phyloP scores from a whole-genome alignment of 2,113 vertebrate genomes.

The Petrocephalus zakoni region DNA sequence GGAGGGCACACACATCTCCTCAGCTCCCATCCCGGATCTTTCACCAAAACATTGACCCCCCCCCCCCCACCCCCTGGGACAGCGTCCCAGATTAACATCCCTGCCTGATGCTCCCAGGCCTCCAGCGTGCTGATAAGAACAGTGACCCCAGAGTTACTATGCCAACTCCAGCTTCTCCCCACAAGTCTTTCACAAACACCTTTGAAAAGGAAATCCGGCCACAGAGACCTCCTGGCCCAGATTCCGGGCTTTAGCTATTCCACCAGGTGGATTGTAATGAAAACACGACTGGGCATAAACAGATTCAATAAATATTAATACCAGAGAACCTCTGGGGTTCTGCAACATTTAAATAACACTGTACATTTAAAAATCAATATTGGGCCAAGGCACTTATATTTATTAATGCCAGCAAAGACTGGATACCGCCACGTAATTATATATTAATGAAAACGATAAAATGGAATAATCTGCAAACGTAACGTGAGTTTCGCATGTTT shows the following conservation, averaged over 20 bases:
- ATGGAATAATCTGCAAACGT: neutral
- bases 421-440: neutral
- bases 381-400: neutral
- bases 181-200: neutral
- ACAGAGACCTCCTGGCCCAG: neutral
- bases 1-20: neutral
- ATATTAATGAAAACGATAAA: neutral
- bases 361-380: constrained; percentile 1
- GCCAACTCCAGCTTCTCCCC: neutral
- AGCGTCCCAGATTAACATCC: neutral
- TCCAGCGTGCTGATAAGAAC: constrained; percentile 46
- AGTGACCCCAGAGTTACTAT: constrained; percentile 60
- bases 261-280: neutral
- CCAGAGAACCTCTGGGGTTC: neutral
- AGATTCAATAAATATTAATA: constrained; percentile 10
- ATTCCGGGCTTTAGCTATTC: neutral
- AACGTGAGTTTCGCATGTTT: neutral
- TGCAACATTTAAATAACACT: constrained; percentile 9
- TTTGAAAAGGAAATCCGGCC: neutral
- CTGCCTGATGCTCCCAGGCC: neutral
- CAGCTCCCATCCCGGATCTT: neutral
- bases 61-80: neutral
- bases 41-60: neutral
- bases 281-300: neutral
- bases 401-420: neutral